Evolutionary conservation across 2,113 vertebrate genomes (phyloP), one percentile per base, ranked within the genome.

Genomic region (Otolemur garnettii): DNA sequence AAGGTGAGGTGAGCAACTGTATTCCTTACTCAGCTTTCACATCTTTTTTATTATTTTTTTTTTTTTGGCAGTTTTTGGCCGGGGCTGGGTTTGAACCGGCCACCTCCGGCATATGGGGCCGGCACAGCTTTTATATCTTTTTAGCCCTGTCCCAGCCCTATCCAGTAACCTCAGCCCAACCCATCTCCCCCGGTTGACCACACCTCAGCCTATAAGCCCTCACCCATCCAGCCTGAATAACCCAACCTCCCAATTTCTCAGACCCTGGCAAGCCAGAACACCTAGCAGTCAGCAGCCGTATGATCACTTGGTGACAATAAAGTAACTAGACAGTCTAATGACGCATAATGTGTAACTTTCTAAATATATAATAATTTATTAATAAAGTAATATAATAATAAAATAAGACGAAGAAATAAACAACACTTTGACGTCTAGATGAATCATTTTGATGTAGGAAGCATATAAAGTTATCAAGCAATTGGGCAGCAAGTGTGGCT

Each of bases 361-460:
- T 77, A 24, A 88, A 53, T 72, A 42, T 53, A 68, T 71, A 33
- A 50, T 89, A 90, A 62, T 95, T 95, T 94, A 92, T 95, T 91
- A 96, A 89, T 84, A 83, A 94, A 95, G 55, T 55, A 81, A 66
- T 81, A 80, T 11, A 57, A 1, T 72, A 80, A 80, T 90, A 90
- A 94, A 95, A 79, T 69, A 93, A 80, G 2, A 50, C 9, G 45
- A 82, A 77, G 53, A 88, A 79, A 81, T 69, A 95, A 87, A 85
- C 74, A 96, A 80, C 17, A 90, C 68, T 78, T 87, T 90, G 81
- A 26, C 55, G 69, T 66, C 42, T 55, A 59, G 15, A 62, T 38
- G 80, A 92, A 64, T 90, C 66, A 66, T 64, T 90, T 74, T 72
- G 66, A 62, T 86, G 84, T 45, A 45, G 35, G 38, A 90, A 87